Evolutionary conservation across 2,888 invertebrate genomes (phyloP).

Genomic region (Panopea generosa): DNA sequence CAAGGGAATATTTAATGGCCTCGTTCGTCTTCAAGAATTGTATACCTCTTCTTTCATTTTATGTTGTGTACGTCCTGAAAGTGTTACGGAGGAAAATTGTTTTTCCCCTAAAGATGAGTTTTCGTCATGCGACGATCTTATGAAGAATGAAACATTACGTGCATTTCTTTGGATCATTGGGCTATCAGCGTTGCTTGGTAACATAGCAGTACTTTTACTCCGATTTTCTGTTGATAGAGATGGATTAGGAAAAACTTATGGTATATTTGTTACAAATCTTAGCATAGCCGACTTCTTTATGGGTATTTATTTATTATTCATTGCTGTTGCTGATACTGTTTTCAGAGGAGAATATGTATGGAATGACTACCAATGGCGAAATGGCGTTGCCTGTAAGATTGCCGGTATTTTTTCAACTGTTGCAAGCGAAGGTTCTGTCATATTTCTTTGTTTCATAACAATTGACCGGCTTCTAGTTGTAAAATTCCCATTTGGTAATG

Average conservation of each 20-base stretch:
- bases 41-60: conserved; percentile 43
- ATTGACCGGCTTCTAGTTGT: conserved; percentile 89
- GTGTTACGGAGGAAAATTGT: conserved; percentile 44
- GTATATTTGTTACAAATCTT: conserved; percentile 62
- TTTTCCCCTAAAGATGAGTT: conserved; percentile 62
- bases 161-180: conserved; percentile 65
- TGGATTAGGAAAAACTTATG: conserved; percentile 44
- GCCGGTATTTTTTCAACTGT: conserved; percentile 69
- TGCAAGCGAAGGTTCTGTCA: conserved; percentile 88
- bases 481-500: conserved; percentile 86
- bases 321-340: conserved; percentile 60
- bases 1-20: conserved; percentile 37
- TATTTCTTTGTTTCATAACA: conserved; percentile 88
- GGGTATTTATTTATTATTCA: conserved; percentile 67
- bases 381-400: conserved; percentile 61
- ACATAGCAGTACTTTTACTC: conserved; percentile 53
- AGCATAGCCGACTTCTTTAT: conserved; percentile 67
- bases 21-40: conserved; percentile 20
- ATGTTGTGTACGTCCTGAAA: conserved; percentile 52
- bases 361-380: conserved; percentile 68
- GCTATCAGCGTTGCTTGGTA: conserved; percentile 56
- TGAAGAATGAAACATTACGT: conserved; percentile 56
- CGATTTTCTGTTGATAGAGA: conserved; percentile 65
- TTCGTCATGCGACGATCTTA: conserved; percentile 71
- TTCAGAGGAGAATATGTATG: conserved; percentile 65